Base-by-base conservation (phyloP, 2,888 invertebrate species). In the Microplitis manilae region DNA sequence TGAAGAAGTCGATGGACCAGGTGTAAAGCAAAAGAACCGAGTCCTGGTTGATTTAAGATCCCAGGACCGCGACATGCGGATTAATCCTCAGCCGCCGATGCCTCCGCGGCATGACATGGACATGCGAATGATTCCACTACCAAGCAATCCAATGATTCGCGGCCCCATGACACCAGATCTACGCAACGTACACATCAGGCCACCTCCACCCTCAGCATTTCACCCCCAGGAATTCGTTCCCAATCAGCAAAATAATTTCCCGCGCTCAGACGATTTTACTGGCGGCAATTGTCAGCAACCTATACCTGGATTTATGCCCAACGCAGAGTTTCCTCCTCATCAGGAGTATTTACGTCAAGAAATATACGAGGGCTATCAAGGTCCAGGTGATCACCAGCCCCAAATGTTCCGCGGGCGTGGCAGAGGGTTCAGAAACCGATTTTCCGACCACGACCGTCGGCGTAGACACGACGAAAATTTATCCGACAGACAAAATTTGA, bases 1-100 rank as follows among this genome's bases (percentile, higher is more conserved):
- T 84, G 96, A 96, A 68, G 96, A 96, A 82, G 84, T 80, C 1
- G 90, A 89, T 59, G 85, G 81, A 71, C 87, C 87, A 50, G 13
- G 50, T 13, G 50, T 5, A 50, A 87, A 87, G 75, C 88, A 88
- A 78, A 85, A 85, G 40, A 84, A 86, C 77, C 81, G 86, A 9
- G 86, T 88, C 41, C 79, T 89, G 7, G 88, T 90, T 2, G 90
- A 90, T 68, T 81, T 89, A 2, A 84, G 88, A 69, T 82, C 88
- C 8, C 88, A 89, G 70, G 89, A 89, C 78, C 85, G 88, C 2
- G 89, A 90, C 69, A 85, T 87, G 85, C 83, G 88, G 69, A 79
- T 83, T n/a, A 81, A 82, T 61, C 79, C 80, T 40, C 77, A 79
- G 41, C 75, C 76, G 41, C 86, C 88, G 2, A 90, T 91, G 1